Evolutionary conservation across 30 jellyfish, hydroid and myxozoan genomes (phyloP).

Genomic region (Rhopilema esculentum): DNA sequence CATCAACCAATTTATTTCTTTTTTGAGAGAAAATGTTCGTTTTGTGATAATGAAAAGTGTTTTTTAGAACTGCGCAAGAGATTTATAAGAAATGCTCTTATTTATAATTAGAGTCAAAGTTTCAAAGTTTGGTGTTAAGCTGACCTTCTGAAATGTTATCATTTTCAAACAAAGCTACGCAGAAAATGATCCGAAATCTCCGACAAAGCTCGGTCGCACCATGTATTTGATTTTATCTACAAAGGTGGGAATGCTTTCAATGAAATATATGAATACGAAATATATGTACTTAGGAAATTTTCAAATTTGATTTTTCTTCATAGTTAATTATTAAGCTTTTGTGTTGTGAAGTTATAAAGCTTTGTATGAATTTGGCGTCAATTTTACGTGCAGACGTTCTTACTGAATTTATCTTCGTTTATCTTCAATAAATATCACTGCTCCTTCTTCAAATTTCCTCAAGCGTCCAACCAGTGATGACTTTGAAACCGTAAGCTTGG

Average conservation of each 20-base stretch:
- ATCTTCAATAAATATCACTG: no score
- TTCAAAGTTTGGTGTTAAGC: not conserved
- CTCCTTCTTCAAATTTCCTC: no score
- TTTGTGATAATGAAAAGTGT: no score
- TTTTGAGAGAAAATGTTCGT: not conserved
- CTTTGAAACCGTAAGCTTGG: slow-evolving; percentile 52
- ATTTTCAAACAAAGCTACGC: not conserved
- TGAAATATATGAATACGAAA: not conserved
- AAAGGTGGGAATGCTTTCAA: not conserved
- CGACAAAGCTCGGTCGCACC: not conserved
- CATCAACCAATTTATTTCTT: not conserved
- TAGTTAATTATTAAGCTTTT: not conserved
- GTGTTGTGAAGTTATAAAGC: not conserved
- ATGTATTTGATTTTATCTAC: not conserved
- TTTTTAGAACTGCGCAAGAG: no score
- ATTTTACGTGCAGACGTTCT: not conserved
- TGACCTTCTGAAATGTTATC: not conserved
- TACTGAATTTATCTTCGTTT: no score
- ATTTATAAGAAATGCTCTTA: no score
- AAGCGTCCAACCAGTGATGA: slow-evolving; percentile 38
- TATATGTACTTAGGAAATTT: not conserved
- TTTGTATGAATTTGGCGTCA: not conserved
- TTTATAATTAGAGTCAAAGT: no score
- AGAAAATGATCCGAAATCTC: not conserved
- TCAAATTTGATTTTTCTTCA: not conserved